A percentile compares a stretch with the other conserved stretches of the same genome.
Evolutionary conservation across 2,888 invertebrate genomes (phyloP).

Genomic region (Archaeoteleia sp.): DNA sequence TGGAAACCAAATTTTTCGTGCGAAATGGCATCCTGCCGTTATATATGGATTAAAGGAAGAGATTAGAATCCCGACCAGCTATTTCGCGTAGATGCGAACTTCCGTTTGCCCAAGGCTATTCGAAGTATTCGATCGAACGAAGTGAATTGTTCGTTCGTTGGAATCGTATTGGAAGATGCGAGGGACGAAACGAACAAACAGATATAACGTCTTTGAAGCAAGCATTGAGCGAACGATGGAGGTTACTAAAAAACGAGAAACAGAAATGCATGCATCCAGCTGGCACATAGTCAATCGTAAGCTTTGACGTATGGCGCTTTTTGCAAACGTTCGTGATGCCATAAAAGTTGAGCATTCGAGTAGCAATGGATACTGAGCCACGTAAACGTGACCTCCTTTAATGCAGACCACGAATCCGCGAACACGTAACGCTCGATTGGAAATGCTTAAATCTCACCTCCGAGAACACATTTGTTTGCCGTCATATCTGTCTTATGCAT

Average conservation of each 20-base stretch:
- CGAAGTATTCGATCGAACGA: background rate
- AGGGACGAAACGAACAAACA: conserved; percentile 20
- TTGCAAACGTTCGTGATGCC: conserved; percentile 56
- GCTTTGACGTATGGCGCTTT: conserved; percentile 56
- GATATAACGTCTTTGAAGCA: conserved; percentile 17
- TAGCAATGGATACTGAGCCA: conserved; percentile 39
- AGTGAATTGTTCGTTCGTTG: conserved; percentile 17
- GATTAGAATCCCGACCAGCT: background rate
- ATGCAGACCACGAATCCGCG: conserved; percentile 46
- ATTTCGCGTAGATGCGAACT: no score
- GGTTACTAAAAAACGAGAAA: conserved; percentile 23
- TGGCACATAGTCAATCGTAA: conserved; percentile 50
- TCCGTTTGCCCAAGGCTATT: no score
- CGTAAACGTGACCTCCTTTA: conserved; percentile 57
- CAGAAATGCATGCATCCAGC: conserved; percentile 34
- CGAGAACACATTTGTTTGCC: conserved; percentile 54
- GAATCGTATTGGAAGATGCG: background rate
- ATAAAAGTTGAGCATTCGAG: conserved; percentile 60
- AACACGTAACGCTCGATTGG: conserved; percentile 50
- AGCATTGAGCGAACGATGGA: background rate
- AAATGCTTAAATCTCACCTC: conserved; percentile 53
- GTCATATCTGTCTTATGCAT: conserved; percentile 50
- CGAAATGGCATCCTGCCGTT: background rate
- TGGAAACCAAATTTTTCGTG: background rate
- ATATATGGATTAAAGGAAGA: background rate